Percentiles rank a stretch among this genome's conserved stretches.
phyloP scores from a whole-genome alignment of 2,797 vertebrate genomes.

The Tokudaia tokunoshimensis region DNA sequence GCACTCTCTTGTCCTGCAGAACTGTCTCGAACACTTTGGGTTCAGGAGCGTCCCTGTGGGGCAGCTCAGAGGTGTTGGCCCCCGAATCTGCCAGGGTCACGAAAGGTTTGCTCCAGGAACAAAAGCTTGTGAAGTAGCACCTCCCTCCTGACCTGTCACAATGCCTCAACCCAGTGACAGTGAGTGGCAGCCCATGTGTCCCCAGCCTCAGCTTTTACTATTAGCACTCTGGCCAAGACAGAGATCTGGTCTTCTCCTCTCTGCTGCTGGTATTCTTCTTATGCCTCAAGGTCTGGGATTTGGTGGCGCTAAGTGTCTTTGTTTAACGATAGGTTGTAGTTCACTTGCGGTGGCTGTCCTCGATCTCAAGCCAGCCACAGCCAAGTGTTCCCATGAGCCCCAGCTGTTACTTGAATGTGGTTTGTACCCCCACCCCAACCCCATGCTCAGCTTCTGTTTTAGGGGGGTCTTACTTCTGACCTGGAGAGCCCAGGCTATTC shows the following conservation, averaged over 20 bases:
- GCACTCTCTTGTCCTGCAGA: neutral
- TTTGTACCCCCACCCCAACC: neutral
- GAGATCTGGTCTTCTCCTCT: neutral
- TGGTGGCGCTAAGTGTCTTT: neutral
- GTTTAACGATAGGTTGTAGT: neutral
- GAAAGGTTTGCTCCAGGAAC: neutral
- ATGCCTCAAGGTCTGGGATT: too few relatives aligned
- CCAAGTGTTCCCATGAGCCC: neutral
- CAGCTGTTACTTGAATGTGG: neutral
- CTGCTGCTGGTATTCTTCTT: fast-evolving
- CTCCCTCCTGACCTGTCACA: neutral
- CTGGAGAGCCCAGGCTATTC: neutral
- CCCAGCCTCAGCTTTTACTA: neutral
- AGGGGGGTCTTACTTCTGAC: neutral
- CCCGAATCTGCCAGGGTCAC: neutral
- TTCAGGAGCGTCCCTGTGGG: neutral
- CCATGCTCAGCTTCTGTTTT: neutral
- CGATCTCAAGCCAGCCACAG: neutral
- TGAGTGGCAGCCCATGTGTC: too few relatives aligned
- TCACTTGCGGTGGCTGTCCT: too few relatives aligned
- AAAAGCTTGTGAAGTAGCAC: neutral
- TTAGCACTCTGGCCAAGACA: neutral
- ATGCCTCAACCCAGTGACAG: neutral
- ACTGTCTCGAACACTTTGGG: neutral
- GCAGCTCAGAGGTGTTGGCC: neutral